A percentile compares a stretch with the other conserved stretches of the same genome.
Conservation (phyloP, 1,140 invertebrate species). For the Zaprionus inermis region DNA sequence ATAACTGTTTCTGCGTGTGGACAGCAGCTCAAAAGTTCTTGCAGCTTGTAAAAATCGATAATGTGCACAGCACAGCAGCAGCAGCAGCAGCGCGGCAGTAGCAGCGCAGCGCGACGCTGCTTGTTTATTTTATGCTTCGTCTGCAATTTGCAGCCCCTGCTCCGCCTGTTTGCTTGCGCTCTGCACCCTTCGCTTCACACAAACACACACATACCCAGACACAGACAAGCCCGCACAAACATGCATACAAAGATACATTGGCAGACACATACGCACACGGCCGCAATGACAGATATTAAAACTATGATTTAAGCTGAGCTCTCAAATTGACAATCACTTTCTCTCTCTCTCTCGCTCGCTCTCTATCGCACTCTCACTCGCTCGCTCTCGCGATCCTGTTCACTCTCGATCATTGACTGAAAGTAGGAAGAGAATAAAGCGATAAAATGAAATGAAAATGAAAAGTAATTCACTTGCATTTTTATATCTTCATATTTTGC, state of each 20-base stretch:
- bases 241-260: constrained; percentile 11
- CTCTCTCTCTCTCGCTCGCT: neutral
- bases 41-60: constrained; percentile 76
- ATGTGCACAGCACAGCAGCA: constrained; percentile 47
- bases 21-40: constrained; percentile 50
- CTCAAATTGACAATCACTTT: constrained; percentile 34
- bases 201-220: constrained; percentile 44
- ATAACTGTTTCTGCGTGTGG: constrained; percentile 17
- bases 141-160: constrained; percentile 76
- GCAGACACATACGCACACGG: constrained; percentile 13
- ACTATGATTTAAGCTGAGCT: constrained; percentile 49
- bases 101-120: constrained; percentile 48
- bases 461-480: constrained; percentile 55
- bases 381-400: neutral
- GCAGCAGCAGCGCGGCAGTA: constrained; percentile 19
- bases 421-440: constrained; percentile 17
- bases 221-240: constrained; percentile 13
- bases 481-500: constrained; percentile 42
- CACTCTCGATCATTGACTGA: constrained; percentile 14
- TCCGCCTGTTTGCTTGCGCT: constrained; percentile 30
- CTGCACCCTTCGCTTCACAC: constrained; percentile 25
- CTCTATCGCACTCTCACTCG: constrained; percentile 11
- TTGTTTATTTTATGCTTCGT: constrained; percentile 82
- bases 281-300: constrained; percentile 20
- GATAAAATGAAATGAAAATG: constrained; percentile 25